Conservation (phyloP, 2,113 vertebrate species). For the Pyrgilauda ruficollis region DNA sequence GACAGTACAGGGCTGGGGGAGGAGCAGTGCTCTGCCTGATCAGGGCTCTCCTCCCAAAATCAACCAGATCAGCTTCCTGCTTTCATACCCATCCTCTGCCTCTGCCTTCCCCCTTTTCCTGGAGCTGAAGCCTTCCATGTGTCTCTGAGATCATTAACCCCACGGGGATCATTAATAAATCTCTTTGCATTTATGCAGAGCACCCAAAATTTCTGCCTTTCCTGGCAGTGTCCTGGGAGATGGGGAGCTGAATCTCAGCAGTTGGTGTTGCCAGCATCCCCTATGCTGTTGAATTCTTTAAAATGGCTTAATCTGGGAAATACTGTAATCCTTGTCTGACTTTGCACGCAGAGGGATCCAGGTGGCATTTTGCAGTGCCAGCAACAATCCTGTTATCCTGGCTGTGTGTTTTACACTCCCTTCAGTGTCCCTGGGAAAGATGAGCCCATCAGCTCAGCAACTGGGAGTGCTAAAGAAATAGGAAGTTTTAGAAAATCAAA, state of each 20-base stretch:
- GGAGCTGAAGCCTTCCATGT: background rate
- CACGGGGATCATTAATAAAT: background rate
- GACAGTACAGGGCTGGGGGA: background rate
- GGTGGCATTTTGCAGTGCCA: slow-evolving; percentile 25
- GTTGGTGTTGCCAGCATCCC: background rate
- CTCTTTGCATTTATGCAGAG: background rate
- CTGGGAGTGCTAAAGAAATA: background rate
- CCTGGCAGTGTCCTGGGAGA: background rate
- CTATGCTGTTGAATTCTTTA: background rate
- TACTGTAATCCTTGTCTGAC: background rate
- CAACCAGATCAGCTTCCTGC: background rate
- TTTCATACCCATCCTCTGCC: background rate
- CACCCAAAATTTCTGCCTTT: background rate
- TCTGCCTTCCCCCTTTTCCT: background rate
- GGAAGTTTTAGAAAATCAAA: background rate
- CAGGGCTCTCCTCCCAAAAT: background rate
- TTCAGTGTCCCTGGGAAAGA: background rate
- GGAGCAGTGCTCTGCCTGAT: background rate
- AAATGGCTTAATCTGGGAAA: slow-evolving; percentile 8
- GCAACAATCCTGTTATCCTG: background rate
- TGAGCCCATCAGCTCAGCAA: background rate
- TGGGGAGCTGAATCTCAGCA: background rate
- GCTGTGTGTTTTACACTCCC: background rate
- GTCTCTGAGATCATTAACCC: background rate
- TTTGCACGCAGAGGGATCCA: background rate